These are phyloP conservation scores for Brotula barbata DNA, from an alignment of 2,797 vertebrate genomes.

Conservation along the genomic window DNA sequence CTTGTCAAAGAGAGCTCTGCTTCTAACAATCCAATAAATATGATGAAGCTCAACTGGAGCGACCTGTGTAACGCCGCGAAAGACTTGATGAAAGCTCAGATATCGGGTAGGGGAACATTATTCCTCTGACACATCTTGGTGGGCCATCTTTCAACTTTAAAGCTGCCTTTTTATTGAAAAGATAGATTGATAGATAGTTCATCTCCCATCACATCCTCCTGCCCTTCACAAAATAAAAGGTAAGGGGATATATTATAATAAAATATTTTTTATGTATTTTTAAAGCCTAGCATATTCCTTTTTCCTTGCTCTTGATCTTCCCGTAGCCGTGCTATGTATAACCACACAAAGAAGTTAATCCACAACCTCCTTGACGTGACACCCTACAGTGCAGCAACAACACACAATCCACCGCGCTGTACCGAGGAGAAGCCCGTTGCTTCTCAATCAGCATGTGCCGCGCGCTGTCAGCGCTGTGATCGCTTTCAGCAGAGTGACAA, in stretches of 20 bases:
- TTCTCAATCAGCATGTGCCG: no score
- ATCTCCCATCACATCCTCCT: constrained; percentile 10
- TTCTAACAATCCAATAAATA: constrained; percentile 61
- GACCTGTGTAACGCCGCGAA: constrained; percentile 34
- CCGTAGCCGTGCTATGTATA: no score
- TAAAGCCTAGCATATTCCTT: no score
- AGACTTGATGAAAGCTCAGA: constrained; percentile 22
- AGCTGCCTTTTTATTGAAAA: constrained; percentile 13
- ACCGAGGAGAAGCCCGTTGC: no score
- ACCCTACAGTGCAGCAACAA: no score
- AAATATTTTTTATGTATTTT: no score
- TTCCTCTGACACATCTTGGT: not conserved
- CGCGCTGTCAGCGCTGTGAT: no score
- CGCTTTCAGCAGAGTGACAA: no score
- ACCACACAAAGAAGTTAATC: not conserved
- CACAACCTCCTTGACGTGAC: not conserved
- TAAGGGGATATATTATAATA: constrained; percentile 3
- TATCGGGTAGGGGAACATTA: not conserved
- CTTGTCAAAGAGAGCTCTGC: constrained; percentile 47
- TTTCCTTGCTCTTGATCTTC: no score
- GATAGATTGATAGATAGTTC: constrained; percentile 19
- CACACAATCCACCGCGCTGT: no score
- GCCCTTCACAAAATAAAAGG: constrained; percentile 20
- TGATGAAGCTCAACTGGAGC: constrained; percentile 30
- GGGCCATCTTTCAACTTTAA: constrained; percentile 26